These are phyloP conservation scores for Mungos mungo DNA, from an alignment of 2,113 vertebrate species.

Conservation along the genomic window DNA sequence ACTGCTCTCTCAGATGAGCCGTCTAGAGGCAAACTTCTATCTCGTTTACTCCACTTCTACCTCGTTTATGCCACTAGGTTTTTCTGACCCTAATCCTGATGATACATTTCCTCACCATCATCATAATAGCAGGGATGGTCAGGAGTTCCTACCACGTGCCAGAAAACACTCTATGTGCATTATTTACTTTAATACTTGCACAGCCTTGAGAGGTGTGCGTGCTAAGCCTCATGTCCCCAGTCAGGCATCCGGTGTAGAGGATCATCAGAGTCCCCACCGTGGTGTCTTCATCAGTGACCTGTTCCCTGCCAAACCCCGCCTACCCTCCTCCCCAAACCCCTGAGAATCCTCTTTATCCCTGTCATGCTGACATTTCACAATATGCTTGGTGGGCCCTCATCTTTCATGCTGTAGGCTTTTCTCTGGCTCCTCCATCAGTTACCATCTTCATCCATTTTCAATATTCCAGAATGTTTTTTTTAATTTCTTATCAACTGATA, in stretches of 20 bases:
- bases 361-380: not conserved
- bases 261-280: not conserved
- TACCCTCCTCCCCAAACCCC: not conserved
- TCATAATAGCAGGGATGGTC: not conserved
- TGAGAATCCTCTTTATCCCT: not conserved
- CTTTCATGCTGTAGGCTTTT: not conserved
- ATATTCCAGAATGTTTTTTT: not conserved
- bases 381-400: accelerated
- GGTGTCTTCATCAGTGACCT: not conserved
- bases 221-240: not conserved
- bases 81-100: not conserved
- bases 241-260: not conserved
- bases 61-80: not conserved
- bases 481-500: not conserved
- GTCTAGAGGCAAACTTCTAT: not conserved
- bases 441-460: not conserved
- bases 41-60: too few species aligned
- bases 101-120: not conserved
- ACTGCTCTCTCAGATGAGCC: not conserved
- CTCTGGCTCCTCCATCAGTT: not conserved
- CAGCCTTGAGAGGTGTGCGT: not conserved
- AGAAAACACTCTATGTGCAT: not conserved
- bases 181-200: not conserved
- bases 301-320: not conserved
- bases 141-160: not conserved